Conservation (phyloP, 1,140 invertebrate species). For the Drosophila tsacasi region DNA sequence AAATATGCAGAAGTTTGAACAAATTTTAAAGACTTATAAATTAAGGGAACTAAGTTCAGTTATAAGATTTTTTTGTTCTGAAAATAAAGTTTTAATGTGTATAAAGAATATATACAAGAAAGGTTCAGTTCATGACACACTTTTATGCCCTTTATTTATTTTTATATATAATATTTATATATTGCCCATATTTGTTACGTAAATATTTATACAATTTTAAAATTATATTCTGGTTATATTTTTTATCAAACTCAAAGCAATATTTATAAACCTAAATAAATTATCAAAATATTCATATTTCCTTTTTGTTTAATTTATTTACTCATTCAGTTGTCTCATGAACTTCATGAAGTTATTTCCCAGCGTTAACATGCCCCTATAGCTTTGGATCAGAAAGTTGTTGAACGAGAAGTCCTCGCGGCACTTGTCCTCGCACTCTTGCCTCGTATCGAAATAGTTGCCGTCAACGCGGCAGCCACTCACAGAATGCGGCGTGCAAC, state of each 20-base stretch:
- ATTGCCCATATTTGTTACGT: not conserved
- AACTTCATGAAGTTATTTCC: not conserved
- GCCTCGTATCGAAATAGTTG: slow-evolving; percentile 1
- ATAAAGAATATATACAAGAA: not conserved
- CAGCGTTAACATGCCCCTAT: not conserved
- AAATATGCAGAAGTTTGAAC: not conserved
- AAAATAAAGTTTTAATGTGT: not conserved
- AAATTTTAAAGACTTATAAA: not conserved
- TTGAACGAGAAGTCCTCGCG: slow-evolving; percentile 1
- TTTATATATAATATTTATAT: not conserved
- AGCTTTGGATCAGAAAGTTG: not conserved
- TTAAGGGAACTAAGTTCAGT: not conserved
- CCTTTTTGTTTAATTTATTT: not conserved
- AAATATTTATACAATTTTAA: not conserved
- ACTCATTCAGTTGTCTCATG: not conserved
- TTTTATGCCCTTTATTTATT: not conserved
- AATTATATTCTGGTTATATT: too few species aligned
- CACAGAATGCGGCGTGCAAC: not conserved
- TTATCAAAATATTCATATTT: not conserved
- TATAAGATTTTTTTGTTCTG: not conserved
- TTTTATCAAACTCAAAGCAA: too few species aligned
- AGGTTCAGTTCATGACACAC: not conserved
- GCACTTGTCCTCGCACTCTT: not conserved
- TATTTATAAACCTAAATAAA: not conserved
- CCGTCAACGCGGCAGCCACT: slow-evolving; percentile 4